Evolutionary conservation across 2,888 invertebrate species (phyloP), one percentile per base, ranked within the genome.

Genomic region (Graphium colonna): DNA sequence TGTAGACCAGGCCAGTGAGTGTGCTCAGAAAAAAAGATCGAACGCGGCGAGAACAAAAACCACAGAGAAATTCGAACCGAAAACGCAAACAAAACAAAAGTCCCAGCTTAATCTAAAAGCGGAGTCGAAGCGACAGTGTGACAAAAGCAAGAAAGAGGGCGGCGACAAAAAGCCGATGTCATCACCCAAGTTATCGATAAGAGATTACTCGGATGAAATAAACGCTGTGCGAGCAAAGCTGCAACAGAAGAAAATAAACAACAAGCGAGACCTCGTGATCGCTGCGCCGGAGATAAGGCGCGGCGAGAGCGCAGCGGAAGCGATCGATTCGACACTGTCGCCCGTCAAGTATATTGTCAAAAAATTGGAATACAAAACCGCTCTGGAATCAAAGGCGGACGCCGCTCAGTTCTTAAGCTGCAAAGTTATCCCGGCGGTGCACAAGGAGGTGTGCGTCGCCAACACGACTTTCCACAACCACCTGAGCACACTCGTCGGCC

Each of bases 1-100:
- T 73, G 73, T 88, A 90, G 90, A 90, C 78, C 90, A 88, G 77
- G 78, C 82, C 75, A 85, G 89, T 84, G 90, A 90, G 84, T 89
- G 88, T 87, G 86, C 86, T 83, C 86, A 82, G 79, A 88, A 84
- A 81, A 90, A 86, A 66, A 88, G 82, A 73, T 67, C 67, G 58
- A 73, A 65, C 59, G 72, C 74, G 59, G 67, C 72, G 59, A 75
- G 79, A 65, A 21, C 21, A 21, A 87, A 84, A 81, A 73, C 57
- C 56, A 64, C 65, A 54, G 89, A 83, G 54, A 87, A 79, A 71
- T 64, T 71, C 49, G 88, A 89, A 59, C 67, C 73, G 66, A 73
- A 81, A 77, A 3, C 21, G 5, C 85, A 82, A 80, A 72, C 77
- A 69, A 83, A 81, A 80, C 88, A 89, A 80, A 89, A 88, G 65